Conservation (phyloP, 2,113 vertebrate species). For the Nycticebus coucang region DNA sequence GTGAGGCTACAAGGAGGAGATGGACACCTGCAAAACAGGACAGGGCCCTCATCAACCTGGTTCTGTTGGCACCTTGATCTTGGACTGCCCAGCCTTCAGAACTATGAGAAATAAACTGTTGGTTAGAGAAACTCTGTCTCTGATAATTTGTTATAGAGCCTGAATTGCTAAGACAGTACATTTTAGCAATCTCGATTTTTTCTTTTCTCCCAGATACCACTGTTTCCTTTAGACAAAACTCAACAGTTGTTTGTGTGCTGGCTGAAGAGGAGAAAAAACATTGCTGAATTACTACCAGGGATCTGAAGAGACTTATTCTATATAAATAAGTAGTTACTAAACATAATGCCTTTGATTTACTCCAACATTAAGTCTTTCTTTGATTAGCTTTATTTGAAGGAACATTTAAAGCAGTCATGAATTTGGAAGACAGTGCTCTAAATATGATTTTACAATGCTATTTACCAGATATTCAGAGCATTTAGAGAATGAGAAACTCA, state of each 20-base stretch:
- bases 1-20: neutral
- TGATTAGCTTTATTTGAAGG: neutral
- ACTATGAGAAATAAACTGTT: neutral
- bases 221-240: neutral
- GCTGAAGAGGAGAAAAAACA: neutral
- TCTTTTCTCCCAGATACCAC: neutral
- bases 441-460: slow-evolving; percentile 12
- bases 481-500: neutral
- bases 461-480: neutral
- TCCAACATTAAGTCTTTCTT: neutral
- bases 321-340: slow-evolving; percentile 21
- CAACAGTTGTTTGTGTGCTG: neutral
- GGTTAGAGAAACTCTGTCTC: neutral
- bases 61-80: neutral
- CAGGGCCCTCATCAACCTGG: neutral
- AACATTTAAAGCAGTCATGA: neutral
- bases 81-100: neutral
- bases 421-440: neutral
- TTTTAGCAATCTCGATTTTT: neutral
- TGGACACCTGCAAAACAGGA: neutral
- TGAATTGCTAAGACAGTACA: neutral
- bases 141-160: neutral
- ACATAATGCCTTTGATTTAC: neutral
- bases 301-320: neutral
- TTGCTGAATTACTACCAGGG: neutral